Base-by-base conservation (phyloP, 2,797 vertebrate genomes). In the Urocyon cinereoargenteus region DNA sequence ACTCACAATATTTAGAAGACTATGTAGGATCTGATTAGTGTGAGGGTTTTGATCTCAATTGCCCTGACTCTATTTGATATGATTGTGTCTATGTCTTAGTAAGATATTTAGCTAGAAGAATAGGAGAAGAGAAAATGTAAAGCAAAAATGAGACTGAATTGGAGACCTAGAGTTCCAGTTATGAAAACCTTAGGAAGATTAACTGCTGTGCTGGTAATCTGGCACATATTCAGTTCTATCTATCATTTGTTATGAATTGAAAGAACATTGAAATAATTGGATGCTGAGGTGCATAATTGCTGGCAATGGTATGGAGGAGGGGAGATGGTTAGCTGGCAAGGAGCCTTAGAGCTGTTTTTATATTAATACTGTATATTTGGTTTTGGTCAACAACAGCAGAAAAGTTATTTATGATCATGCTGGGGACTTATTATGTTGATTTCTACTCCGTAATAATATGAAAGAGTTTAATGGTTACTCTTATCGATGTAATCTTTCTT, bases 41-140 rank as follows among this genome's bases (percentile, higher is more conserved):
- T 92, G 84, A 83, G 36, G 13, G 53, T 66, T 94, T 96, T 91
- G 12, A 91, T 96, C 68, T 93, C 85, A 96, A 51, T 95, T 90
- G 16, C 12, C 34, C 49, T 82, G 75, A 90, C 34, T 93, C 21
- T 94, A 66, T 87, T 97, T 92, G 14, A 79, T 77, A 73, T 75
- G 51, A 95, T 82, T 89, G 10, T 89, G 26, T 89, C 68, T 82
- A 59, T 95, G 24, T 91, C 64, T 57, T 86, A 87, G 64, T 86
- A 94, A 95, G 28, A 66, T 73, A 84, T 7, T 6, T 85, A 95
- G 49, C 59, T 94, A 94, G 66, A 81, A 70, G 18, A 31, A 79
- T 19, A 90, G 66, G 40, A 85, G 87, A 91, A 96, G 51, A 96
- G 70, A 95, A 96, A 90, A 87, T 77, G 5, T 92, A 87, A 96